These are phyloP conservation scores for Catostylus mosaicus DNA, from an alignment of 30 jellyfish, hydroid and myxozoan genomes.

Conservation along the genomic window DNA sequence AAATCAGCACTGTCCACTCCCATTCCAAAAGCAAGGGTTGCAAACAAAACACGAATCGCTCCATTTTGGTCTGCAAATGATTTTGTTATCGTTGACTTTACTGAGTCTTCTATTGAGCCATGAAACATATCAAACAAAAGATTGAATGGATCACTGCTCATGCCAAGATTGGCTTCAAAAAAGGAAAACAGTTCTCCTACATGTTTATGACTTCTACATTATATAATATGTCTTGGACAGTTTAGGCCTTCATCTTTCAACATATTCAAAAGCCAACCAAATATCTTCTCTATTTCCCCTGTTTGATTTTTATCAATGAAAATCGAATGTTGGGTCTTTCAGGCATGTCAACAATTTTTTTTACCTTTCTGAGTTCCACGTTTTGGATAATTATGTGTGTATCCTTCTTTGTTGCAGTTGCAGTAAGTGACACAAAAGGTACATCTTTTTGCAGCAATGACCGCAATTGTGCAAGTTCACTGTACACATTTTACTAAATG, in stretches of 20 bases:
- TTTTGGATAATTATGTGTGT: not conserved
- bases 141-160: no score
- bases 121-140: no score
- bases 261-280: no score
- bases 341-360: conserved; percentile 12
- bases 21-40: conserved; percentile 51
- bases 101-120: conserved; percentile 20
- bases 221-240: no score
- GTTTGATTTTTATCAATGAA: no score
- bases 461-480: conserved; percentile 24
- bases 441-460: conserved; percentile 8
- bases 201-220: no score
- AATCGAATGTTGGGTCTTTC: conserved; percentile 15
- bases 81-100: not conserved
- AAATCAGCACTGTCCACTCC: conserved; percentile 21
- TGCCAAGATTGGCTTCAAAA: no score
- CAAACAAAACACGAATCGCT: not conserved
- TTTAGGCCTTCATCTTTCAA: no score
- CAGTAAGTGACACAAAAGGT: conserved; percentile 24
- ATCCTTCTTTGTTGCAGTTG: conserved; percentile 25
- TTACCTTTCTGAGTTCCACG: not conserved
- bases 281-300: no score
- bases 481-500: conserved; percentile 27
- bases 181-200: no score
- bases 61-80: conserved; percentile 31